These are phyloP conservation scores for Hoplodrina ambigua DNA, from an alignment of 2,888 invertebrate species.

Conservation along the genomic window DNA sequence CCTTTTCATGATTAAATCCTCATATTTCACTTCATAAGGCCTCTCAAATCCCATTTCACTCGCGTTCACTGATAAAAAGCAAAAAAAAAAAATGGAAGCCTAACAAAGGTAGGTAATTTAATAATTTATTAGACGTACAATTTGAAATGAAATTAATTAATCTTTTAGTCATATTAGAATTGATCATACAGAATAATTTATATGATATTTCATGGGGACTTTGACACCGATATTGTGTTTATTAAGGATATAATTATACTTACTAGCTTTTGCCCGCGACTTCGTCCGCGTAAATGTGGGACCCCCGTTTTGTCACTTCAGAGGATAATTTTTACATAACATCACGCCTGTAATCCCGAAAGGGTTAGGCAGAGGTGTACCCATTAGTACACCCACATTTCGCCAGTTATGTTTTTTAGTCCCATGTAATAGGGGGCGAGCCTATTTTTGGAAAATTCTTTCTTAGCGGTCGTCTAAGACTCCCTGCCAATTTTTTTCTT, in stretches of 20 bases:
- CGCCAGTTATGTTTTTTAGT: no score
- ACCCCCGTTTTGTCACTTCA: no score
- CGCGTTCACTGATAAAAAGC: constrained; percentile 11
- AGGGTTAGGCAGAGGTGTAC: no score
- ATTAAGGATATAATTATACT: constrained; percentile 11
- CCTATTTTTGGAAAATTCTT: no score
- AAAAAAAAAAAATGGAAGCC: constrained; percentile 20
- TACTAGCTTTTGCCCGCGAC: no score
- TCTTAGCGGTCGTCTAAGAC: no score
- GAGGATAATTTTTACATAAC: no score
- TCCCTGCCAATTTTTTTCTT: no score
- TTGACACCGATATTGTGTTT: constrained; percentile 29
- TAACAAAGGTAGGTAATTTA: not conserved
- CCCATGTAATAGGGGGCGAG: no score
- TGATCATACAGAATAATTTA: constrained; percentile 36
- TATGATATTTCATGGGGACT: constrained; percentile 24
- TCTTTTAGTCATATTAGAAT: constrained; percentile 34
- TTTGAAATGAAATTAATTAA: constrained; percentile 47
- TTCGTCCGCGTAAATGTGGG: no score
- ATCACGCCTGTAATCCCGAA: no score
- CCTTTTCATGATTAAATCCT: constrained; percentile 14
- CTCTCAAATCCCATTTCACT: constrained; percentile 8
- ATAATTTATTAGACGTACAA: constrained; percentile 35
- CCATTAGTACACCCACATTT: no score
- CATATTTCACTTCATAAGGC: constrained; percentile 6